Conservation (phyloP, 1,140 invertebrate species). For the Orius insidiosus region DNA sequence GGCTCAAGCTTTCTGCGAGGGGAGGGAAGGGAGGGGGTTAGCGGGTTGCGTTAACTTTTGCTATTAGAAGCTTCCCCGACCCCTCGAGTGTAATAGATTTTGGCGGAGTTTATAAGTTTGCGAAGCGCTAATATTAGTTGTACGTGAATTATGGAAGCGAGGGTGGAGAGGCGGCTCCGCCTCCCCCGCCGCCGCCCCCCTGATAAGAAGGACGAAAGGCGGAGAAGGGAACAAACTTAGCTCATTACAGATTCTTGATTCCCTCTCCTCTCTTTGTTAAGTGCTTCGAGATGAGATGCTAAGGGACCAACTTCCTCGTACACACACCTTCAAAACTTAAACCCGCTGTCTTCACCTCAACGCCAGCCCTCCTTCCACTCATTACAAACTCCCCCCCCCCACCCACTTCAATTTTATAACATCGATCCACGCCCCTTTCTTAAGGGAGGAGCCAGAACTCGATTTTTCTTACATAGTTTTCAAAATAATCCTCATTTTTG, state of each 20-base stretch:
- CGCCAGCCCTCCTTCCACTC: no score
- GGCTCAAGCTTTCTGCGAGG: neutral
- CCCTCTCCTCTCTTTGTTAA: slow-evolving; percentile 12
- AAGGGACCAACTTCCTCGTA: slow-evolving; percentile 1
- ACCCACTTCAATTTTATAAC: no score
- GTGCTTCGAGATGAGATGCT: slow-evolving; percentile 10
- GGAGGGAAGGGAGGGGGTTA: neutral
- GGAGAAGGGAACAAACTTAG: slow-evolving; percentile 9
- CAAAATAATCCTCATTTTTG: no score
- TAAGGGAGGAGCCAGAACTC: no score
- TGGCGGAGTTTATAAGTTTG: slow-evolving; percentile 17
- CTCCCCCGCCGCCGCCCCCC: no score
- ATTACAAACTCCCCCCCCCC: no score
- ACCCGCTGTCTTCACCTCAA: no score
- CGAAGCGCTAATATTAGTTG: slow-evolving; percentile 17
- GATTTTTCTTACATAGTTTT: no score
- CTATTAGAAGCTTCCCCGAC: slow-evolving; percentile 13
- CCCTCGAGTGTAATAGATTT: slow-evolving; percentile 15
- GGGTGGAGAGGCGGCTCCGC: slow-evolving; percentile 3
- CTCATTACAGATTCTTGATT: slow-evolving; percentile 18
- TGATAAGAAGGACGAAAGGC: slow-evolving; percentile 15
- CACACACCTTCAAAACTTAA: no score
- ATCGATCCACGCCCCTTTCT: no score
- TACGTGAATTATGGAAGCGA: slow-evolving; percentile 15
- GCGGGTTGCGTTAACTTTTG: slow-evolving; percentile 15